Conservation (phyloP, 2,797 vertebrate species). For the Enteromius argenteus region DNA sequence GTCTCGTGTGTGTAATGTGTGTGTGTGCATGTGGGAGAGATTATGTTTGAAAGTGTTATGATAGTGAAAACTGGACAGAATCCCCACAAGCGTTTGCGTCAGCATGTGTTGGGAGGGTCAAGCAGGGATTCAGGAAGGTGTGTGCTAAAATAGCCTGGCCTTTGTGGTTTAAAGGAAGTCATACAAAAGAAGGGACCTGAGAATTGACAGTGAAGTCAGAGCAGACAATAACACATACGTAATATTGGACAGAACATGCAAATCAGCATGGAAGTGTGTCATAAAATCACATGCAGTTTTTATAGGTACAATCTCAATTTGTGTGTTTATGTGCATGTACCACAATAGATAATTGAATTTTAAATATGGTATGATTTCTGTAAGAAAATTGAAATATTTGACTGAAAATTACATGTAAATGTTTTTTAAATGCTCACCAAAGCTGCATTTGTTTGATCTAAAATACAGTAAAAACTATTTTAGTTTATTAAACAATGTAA, state of each 20-base stretch:
- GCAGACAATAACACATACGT: not conserved
- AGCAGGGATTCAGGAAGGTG: slow-evolving; percentile 61
- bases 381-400: not conserved
- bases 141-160: slow-evolving; percentile 73
- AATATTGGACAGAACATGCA: slow-evolving; percentile 12
- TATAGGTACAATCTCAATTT: not conserved
- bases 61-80: slow-evolving; percentile 15
- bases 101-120: slow-evolving; percentile 31
- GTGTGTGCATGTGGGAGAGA: not conserved
- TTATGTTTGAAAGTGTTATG: slow-evolving; percentile 17
- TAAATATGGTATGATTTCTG: not conserved
- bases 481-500: not conserved
- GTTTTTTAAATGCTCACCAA: not conserved
- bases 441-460: not conserved
- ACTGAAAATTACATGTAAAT: not conserved
- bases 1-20: not conserved
- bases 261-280: slow-evolving; percentile 1
- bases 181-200: slow-evolving; percentile 74
- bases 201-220: slow-evolving; percentile 85
- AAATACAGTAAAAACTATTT: not conserved
- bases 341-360: not conserved
- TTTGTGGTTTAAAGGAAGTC: slow-evolving; percentile 76
- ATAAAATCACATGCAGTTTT: not conserved
- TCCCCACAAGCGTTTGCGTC: slow-evolving; percentile 40
- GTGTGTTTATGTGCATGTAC: not conserved